Conservation (phyloP, 1,140 invertebrate species). For the Diabrotica undecimpunctata region DNA sequence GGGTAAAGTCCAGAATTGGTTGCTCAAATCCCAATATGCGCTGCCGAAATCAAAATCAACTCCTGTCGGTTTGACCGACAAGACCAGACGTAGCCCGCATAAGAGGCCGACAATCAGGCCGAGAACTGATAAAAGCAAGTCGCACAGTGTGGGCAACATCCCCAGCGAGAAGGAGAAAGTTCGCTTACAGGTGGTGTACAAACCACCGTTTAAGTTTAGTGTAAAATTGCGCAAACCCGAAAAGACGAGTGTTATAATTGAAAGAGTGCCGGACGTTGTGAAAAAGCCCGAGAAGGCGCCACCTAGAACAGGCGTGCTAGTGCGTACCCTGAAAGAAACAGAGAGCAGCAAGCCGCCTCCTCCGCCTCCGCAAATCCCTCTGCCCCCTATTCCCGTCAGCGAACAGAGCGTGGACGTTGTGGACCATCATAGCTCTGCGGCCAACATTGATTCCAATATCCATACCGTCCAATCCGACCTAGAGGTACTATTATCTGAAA, state of each 20-base stretch:
- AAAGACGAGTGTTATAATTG: constrained; percentile 50
- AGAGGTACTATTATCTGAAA: constrained; percentile 60
- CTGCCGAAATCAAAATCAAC: constrained; percentile 70
- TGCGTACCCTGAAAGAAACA: constrained; percentile 46
- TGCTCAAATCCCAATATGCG: constrained; percentile 61
- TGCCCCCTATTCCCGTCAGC: neutral
- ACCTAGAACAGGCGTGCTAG: constrained; percentile 51
- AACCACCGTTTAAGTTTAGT: constrained; percentile 80
- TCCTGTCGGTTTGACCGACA: constrained; percentile 59
- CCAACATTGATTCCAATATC: constrained; percentile 52
- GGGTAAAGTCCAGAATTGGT: constrained; percentile 78
- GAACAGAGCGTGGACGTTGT: constrained; percentile 11
- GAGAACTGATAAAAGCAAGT: constrained; percentile 48
- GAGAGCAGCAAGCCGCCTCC: constrained; percentile 33
- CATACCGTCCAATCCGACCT: constrained; percentile 62
- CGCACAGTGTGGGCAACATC: constrained; percentile 46
- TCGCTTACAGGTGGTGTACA: constrained; percentile 77
- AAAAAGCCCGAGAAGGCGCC: constrained; percentile 35
- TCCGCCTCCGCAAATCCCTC: constrained; percentile 22
- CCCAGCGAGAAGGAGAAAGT: constrained; percentile 61
- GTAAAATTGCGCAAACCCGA: constrained; percentile 71
- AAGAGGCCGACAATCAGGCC: constrained; percentile 44
- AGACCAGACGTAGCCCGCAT: constrained; percentile 39
- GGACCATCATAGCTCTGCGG: neutral
- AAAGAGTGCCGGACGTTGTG: constrained; percentile 40